Evolutionary conservation across 53 echinoderm and acorn worm genomes (phyloP).

Genomic region (Glandiceps talaboti): DNA sequence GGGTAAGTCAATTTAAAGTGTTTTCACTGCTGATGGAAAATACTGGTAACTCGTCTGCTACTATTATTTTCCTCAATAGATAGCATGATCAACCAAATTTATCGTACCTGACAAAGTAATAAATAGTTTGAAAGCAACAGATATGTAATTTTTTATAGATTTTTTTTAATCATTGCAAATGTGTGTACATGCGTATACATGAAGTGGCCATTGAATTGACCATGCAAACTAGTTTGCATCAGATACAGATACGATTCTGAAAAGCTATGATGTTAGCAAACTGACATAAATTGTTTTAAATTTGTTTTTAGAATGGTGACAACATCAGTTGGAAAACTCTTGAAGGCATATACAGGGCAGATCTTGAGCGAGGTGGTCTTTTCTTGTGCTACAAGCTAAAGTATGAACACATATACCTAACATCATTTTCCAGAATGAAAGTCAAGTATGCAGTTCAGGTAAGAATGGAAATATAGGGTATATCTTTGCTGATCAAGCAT

Average conservation of each 20-base stretch:
- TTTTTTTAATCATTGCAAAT: not conserved
- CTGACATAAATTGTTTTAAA: no score
- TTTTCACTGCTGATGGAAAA: no score
- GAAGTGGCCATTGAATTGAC: no score
- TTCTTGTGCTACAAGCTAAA: not conserved
- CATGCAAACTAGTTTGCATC: not conserved
- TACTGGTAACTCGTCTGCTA: no score
- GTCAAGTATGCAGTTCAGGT: not conserved
- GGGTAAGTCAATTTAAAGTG: slow-evolving; percentile 14
- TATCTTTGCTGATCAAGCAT: no score
- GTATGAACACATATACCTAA: not conserved
- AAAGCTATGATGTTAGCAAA: not conserved
- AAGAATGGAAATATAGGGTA: no score
- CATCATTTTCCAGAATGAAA: not conserved
- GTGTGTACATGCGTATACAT: not conserved
- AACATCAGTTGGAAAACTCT: no score
- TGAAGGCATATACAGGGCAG: no score
- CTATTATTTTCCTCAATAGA: no score
- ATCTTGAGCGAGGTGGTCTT: slow-evolving; percentile 7
- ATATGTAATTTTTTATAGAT: not conserved
- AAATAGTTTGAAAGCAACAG: not conserved
- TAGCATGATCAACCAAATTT: no score
- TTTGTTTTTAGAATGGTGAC: no score
- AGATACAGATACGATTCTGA: not conserved
- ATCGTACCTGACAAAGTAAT: not conserved